These are phyloP conservation scores for Lepus americanus DNA, from an alignment of 2,113 vertebrate genomes.

Conservation along the genomic window DNA sequence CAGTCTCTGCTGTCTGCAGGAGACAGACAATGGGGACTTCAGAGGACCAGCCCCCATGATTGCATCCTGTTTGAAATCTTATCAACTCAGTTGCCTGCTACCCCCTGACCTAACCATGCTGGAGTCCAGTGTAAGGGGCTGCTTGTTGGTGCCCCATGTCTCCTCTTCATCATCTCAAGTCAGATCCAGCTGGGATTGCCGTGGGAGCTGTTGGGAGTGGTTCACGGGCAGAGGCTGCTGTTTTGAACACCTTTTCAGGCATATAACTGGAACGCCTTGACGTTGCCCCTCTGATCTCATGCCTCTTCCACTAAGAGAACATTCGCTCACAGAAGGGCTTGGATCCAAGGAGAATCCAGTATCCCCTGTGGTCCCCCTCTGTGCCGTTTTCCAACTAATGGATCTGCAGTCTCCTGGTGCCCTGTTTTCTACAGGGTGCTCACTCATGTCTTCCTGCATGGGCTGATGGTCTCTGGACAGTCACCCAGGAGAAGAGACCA, in stretches of 20 bases:
- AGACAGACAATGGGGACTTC: background rate
- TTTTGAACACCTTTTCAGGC: slow-evolving; percentile 37
- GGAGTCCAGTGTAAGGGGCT: background rate
- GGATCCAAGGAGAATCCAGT: background rate
- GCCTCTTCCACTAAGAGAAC: background rate
- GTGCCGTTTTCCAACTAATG: background rate
- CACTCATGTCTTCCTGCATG: background rate
- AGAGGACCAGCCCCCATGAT: background rate
- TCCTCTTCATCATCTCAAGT: background rate
- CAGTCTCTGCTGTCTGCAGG: background rate
- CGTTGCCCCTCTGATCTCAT: background rate
- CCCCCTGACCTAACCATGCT: too few species aligned
- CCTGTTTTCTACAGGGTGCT: background rate
- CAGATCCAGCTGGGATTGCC: background rate
- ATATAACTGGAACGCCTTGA: background rate
- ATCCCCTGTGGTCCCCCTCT: background rate
- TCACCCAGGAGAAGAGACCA: background rate
- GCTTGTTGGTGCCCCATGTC: background rate
- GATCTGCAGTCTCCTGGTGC: background rate
- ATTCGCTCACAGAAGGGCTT: background rate
- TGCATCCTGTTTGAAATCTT: background rate
- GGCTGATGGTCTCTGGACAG: slow-evolving; percentile 9
- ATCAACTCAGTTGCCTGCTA: background rate
- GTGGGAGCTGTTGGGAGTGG: background rate
- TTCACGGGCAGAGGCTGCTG: background rate